Conservation (phyloP, 2,888 invertebrate genomes). For the Cephalotes varians region DNA sequence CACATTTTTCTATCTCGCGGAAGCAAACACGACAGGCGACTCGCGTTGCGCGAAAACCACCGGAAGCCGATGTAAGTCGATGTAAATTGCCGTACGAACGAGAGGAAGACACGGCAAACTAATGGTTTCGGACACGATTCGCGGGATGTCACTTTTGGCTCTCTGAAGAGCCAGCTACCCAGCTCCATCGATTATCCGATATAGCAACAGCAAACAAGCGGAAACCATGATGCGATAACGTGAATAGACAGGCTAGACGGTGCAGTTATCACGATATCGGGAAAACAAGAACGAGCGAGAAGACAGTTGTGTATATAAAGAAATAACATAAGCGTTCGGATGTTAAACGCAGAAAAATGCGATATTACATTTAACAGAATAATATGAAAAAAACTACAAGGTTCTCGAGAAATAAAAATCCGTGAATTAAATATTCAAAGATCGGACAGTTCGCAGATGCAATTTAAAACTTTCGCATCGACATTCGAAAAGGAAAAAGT, state of each 20-base stretch:
- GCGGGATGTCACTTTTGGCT: slow-evolving; percentile 42
- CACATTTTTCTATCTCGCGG: slow-evolving; percentile 50
- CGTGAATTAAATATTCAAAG: not conserved
- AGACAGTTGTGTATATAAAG: slow-evolving; percentile 7
- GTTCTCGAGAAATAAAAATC: not conserved
- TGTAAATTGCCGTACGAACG: slow-evolving; percentile 27
- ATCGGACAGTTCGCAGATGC: not conserved
- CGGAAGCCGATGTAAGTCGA: slow-evolving; percentile 27
- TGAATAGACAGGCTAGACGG: slow-evolving; percentile 24
- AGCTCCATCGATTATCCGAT: slow-evolving; percentile 44
- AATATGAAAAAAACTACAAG: not conserved
- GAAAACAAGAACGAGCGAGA: slow-evolving; percentile 9
- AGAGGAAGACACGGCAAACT: slow-evolving; percentile 14
- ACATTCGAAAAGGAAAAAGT: not conserved
- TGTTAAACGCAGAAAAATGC: not conserved
- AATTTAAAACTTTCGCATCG: slow-evolving; percentile 5
- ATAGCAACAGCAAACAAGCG: slow-evolving; percentile 19
- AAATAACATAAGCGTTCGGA: not conserved
- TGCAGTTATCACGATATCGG: slow-evolving; percentile 20
- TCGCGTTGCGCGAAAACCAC: not conserved
- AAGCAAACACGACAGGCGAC: not conserved
- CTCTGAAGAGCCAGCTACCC: slow-evolving; percentile 13
- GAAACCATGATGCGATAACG: slow-evolving; percentile 32
- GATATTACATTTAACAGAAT: not conserved
- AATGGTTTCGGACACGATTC: slow-evolving; percentile 28